These are phyloP conservation scores for Drosophila triauraria DNA, from an alignment of 1,140 invertebrate genomes.

Conservation along the genomic window DNA sequence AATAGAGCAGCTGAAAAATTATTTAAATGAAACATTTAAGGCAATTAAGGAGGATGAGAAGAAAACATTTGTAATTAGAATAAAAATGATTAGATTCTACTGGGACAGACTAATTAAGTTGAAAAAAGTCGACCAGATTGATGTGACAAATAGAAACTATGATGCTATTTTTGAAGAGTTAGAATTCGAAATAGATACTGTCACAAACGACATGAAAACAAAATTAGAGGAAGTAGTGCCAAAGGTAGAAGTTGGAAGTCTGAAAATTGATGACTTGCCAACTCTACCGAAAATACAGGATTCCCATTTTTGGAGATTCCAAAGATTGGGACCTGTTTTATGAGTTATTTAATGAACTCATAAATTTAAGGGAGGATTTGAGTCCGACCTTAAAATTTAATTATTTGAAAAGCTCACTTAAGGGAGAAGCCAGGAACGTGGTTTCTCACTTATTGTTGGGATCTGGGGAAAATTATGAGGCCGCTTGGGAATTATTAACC, in stretches of 20 bases:
- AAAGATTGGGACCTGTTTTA: not conserved
- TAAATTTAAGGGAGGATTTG: conserved; percentile 9
- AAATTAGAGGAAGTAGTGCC: too few relatives aligned
- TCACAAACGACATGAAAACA: too few relatives aligned
- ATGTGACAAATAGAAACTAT: too few relatives aligned
- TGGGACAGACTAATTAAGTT: too few relatives aligned
- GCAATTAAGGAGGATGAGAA: too few relatives aligned
- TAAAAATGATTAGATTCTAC: not conserved
- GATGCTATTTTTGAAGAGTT: too few relatives aligned
- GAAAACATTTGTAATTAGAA: too few relatives aligned
- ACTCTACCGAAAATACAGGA: conserved; percentile 7
- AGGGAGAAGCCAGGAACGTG: not conserved
- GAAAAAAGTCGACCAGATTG: too few relatives aligned
- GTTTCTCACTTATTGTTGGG: not conserved
- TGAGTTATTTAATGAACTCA: not conserved
- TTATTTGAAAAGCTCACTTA: not conserved
- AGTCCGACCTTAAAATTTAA: conserved; percentile 8
- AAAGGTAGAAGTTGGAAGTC: too few relatives aligned
- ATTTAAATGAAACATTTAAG: too few relatives aligned
- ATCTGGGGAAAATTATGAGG: conserved; percentile 6
- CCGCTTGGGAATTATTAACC: conserved; percentile 2
- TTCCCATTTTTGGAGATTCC: conserved; percentile 3
- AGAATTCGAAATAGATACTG: too few relatives aligned
- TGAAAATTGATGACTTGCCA: conserved; percentile 12
- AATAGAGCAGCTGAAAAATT: too few relatives aligned